Evolutionary conservation across 2,113 vertebrate genomes (phyloP).

Genomic region (Calyptomena viridis): DNA sequence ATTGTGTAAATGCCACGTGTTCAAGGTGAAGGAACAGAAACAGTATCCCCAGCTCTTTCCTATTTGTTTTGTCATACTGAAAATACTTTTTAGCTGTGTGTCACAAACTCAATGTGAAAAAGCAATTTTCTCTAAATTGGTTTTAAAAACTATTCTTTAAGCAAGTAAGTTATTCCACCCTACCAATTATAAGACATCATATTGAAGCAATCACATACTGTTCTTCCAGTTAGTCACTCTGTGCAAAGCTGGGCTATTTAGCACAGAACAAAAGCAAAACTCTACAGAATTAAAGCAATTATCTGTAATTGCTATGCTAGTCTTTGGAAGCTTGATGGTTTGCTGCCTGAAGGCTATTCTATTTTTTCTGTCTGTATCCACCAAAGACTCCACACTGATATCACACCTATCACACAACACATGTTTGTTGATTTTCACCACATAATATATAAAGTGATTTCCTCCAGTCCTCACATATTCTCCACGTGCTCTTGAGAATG

Average conservation of each 20-base stretch:
- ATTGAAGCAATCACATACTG: neutral
- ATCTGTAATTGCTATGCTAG: neutral
- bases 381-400: neutral
- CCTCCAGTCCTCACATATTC: neutral
- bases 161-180: neutral
- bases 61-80: neutral
- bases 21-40: neutral
- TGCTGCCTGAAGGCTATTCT: neutral
- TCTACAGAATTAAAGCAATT: neutral
- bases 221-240: neutral
- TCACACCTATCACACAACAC: neutral
- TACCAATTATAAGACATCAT: neutral
- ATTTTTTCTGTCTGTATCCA: neutral
- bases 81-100: neutral
- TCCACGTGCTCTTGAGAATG: neutral
- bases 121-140: neutral
- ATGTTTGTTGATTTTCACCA: neutral
- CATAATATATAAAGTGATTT: neutral
- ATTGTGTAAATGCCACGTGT: neutral
- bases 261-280: neutral
- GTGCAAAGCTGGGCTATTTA: neutral
- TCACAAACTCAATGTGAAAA: neutral
- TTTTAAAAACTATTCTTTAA: neutral
- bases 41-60: neutral
- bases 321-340: neutral